A percentile compares a stretch with the other conserved stretches of the same genome.
phyloP scores from a whole-genome alignment of 2,888 invertebrate species.

The Cheilosia vernalis region DNA sequence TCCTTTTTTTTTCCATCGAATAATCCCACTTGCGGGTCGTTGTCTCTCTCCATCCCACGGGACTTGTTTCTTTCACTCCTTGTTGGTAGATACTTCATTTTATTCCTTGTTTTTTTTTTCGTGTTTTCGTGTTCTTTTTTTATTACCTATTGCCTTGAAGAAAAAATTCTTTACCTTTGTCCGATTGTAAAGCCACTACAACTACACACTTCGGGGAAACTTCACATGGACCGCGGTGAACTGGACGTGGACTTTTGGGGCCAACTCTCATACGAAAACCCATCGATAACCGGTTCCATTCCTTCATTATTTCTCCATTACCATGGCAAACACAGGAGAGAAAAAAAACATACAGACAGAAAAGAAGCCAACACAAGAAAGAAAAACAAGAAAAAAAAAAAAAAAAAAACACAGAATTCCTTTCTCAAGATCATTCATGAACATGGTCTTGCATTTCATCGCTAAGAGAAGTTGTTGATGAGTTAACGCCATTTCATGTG shows the following conservation, averaged over 20 bases:
- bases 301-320: conserved; percentile 73
- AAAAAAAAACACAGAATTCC: conserved; percentile 59
- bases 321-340: conserved; percentile 62
- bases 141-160: background rate
- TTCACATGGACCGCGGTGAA: conserved; percentile 69
- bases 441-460: conserved; percentile 52
- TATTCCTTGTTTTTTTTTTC: conserved; percentile 35
- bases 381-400: conserved; percentile 5
- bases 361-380: conserved; percentile 12
- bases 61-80: conserved; percentile 21
- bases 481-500: conserved; percentile 67
- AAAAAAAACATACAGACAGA: background rate
- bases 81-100: conserved; percentile 28
- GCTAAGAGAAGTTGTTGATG: conserved; percentile 39
- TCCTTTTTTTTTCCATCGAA: conserved; percentile 39
- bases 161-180: conserved; percentile 72
- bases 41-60: conserved; percentile 10
- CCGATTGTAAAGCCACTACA: conserved; percentile 57
- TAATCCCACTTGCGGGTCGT: conserved; percentile 53
- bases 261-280: conserved; percentile 17
- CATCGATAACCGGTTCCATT: conserved; percentile 66
- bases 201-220: conserved; percentile 28
- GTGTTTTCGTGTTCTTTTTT: conserved; percentile 3
- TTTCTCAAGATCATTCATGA: conserved; percentile 75
- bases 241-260: conserved; percentile 64